Evolutionary conservation across 2,113 vertebrate species (phyloP).

Genomic region (Saguinus midas): DNA sequence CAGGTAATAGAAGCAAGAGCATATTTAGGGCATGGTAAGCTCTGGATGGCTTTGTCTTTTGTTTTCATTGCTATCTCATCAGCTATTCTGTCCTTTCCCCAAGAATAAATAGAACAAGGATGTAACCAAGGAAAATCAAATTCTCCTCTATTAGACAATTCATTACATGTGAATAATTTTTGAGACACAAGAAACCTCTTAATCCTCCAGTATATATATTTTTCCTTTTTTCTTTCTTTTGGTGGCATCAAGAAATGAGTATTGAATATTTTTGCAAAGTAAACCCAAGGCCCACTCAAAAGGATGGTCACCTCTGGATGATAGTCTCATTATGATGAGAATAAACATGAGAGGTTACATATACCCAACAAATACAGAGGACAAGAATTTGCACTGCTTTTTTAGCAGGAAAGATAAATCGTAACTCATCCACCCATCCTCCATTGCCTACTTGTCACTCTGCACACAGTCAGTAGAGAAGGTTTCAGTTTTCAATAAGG

Average conservation of each 20-base stretch:
- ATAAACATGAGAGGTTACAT: neutral
- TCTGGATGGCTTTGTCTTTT: neutral
- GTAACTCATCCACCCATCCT: neutral
- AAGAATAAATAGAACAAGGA: neutral
- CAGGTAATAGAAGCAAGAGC: neutral
- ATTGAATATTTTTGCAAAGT: neutral
- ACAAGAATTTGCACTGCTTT: neutral
- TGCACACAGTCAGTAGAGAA: neutral
- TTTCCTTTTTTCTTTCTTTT: neutral
- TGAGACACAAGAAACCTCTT: neutral
- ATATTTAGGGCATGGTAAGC: neutral
- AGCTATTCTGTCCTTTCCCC: neutral
- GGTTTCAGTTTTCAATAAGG: neutral
- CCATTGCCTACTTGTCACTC: neutral
- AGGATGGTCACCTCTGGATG: neutral
- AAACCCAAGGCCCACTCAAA: neutral
- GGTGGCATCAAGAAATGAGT: neutral
- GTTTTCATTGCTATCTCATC: neutral
- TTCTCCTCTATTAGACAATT: neutral
- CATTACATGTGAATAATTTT: neutral
- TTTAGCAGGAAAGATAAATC: neutral
- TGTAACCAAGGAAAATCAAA: neutral
- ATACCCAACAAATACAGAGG: neutral
- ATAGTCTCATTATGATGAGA: neutral
- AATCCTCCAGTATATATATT: neutral